These are phyloP conservation scores for Heliconius himera DNA, from an alignment of 1,140 invertebrate genomes.

Conservation along the genomic window DNA sequence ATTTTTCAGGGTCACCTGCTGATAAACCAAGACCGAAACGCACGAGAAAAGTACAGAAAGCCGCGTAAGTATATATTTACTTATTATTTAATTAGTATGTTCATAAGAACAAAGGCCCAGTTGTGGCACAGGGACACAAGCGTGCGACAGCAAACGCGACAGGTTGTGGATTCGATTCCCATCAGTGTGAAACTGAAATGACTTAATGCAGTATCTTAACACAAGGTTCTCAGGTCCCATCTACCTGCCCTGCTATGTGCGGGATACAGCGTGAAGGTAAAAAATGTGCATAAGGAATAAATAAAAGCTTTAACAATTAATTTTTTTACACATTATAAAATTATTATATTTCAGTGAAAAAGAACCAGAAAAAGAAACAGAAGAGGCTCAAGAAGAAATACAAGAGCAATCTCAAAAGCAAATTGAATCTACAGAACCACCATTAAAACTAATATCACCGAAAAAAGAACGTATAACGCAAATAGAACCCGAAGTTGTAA, in stretches of 20 bases:
- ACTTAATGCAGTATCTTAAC: neutral
- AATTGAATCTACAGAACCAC: neutral
- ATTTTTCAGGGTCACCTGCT: constrained; percentile 53
- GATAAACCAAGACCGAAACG: constrained; percentile 67
- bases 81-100: no score
- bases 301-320: no score
- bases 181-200: no score
- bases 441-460: constrained; percentile 37
- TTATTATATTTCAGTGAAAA: constrained; percentile 48
- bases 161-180: no score
- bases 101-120: no score
- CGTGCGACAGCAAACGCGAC: no score
- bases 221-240: neutral
- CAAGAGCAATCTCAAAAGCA: neutral
- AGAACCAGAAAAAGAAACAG: constrained; percentile 45
- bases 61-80: constrained; percentile 52
- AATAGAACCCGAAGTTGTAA: neutral
- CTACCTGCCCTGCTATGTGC: no score
- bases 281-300: no score
- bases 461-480: constrained; percentile 46
- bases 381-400: constrained; percentile 31
- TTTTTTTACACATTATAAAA: no score
- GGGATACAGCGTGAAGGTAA: no score
- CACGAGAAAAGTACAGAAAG: constrained; percentile 58
- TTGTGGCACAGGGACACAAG: no score